Conservation (phyloP, 2,113 vertebrate species). For the Corythornis madagascariensis region DNA sequence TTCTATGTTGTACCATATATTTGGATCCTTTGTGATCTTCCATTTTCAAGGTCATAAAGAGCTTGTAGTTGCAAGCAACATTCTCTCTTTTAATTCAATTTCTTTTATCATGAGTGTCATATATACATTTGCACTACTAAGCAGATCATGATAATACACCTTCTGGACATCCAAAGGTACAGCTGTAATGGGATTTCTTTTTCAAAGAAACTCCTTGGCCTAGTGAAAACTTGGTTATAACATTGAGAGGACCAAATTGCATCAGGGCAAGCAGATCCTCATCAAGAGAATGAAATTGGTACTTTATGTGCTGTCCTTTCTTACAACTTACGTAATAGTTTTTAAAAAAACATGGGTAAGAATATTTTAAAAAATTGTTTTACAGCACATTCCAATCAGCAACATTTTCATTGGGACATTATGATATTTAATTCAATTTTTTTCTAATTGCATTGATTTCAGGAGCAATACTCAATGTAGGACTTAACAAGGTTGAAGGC, state of each 20-base stretch:
- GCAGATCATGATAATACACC: not conserved
- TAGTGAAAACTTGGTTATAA: not conserved
- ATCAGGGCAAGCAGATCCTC: not conserved
- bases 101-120: not conserved
- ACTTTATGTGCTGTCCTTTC: not conserved
- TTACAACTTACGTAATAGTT: not conserved
- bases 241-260: not conserved
- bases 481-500: not conserved
- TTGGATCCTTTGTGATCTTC: constrained; percentile 28
- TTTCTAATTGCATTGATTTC: not conserved
- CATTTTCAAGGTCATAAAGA: constrained; percentile 57
- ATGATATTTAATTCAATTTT: not conserved
- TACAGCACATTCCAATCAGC: not conserved
- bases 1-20: constrained; percentile 39
- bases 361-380: not conserved
- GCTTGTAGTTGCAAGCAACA: not conserved
- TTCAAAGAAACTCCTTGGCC: not conserved
- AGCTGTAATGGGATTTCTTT: not conserved
- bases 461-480: not conserved
- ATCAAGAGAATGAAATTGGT: not conserved
- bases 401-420: not conserved
- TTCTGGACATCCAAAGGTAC: not conserved
- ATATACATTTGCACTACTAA: not conserved
- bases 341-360: not conserved
- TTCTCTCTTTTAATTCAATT: not conserved